Base-by-base conservation (phyloP, 2,888 invertebrate genomes). In the Drosophila flavopinicola region DNA sequence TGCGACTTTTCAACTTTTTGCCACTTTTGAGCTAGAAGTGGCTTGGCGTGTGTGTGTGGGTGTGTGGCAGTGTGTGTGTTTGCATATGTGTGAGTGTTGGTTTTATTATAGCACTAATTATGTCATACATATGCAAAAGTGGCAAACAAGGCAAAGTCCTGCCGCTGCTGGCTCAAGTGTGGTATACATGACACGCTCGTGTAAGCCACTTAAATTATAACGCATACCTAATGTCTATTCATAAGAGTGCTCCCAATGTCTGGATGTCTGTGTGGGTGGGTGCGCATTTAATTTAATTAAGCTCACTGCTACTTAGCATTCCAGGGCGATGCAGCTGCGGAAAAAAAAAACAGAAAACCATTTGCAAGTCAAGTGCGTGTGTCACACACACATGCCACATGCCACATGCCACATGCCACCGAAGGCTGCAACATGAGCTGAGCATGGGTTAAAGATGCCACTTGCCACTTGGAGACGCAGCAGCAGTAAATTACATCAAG, bases 61-160 rank as follows among this genome's bases (percentile, higher is more conserved):
- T 29, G 37, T 49, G 59, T 48, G 65, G 58, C n/a, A n/a, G 20
- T 15, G 44, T 17, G 10, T 45, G 32, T 15, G 10, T 7, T 9
- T 29, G 41, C 33, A 20, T 42, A 37, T 53, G 52, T 66, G 59
- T 24, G 33, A 48, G 57, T 58, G 66, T 64, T 60, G 69, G 65
- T 59, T 75, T 76, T 72, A 82, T 79, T 83, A 84, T 85, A 67
- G 68, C 67, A 82, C 82, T 85, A 85, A 82, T 82, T 85, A 85
- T 82, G 82, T 85, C 84, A 84, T 84, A 80, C 86, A 82, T 82
- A 85, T 79, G 80, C 84, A 83, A 75, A 82, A 85, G 83, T 83
- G 69, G 83, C 85, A 78, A 80, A 78, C 85, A 83, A 70, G 67
- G 67, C 73, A n/a, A n/a, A n/a, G 52, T 54, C 41, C 51, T 38